Percentiles rank a stretch among this genome's conserved stretches.
Evolutionary conservation across 2,888 invertebrate genomes (phyloP).

Genomic region (Encarsia formosa): DNA sequence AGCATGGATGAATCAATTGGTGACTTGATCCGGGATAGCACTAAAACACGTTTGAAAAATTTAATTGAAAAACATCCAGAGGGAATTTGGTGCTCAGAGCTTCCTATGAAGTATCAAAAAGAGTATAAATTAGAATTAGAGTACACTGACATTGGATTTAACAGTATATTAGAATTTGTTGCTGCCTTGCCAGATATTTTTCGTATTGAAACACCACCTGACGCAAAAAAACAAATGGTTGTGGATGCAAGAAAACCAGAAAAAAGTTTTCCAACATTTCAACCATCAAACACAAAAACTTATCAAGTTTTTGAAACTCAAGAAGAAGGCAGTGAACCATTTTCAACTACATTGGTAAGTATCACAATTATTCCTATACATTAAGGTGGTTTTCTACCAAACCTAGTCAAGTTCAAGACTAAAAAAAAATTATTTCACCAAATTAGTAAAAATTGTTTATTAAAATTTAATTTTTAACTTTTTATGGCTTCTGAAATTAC

Average conservation of each 20-base stretch:
- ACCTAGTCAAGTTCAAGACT: too few relatives aligned
- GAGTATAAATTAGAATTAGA: conserved; percentile 39
- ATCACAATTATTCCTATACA: too few relatives aligned
- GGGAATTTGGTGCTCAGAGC: conserved; percentile 44
- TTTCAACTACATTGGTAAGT: too few relatives aligned
- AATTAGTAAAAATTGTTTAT: too few relatives aligned
- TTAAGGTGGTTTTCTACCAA: too few relatives aligned
- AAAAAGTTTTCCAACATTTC: too few relatives aligned
- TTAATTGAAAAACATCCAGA: conserved; percentile 39
- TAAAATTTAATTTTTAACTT: too few relatives aligned
- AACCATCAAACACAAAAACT: too few relatives aligned
- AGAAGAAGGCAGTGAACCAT: too few relatives aligned
- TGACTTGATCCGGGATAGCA: conserved; percentile 30
- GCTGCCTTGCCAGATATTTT: conserved; percentile 15
- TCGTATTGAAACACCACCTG: not conserved
- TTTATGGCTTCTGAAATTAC: too few relatives aligned
- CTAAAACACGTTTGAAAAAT: conserved; percentile 33
- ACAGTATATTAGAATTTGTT: conserved; percentile 17
- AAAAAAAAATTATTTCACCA: too few relatives aligned
- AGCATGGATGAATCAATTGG: not conserved
- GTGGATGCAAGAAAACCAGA: conserved; percentile 3
- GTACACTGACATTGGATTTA: conserved; percentile 42
- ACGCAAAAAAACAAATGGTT: conserved; percentile 5
- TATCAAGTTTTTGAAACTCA: too few relatives aligned
- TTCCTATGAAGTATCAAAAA: conserved; percentile 36